A percentile compares a stretch with the other conserved stretches of the same genome.
Evolutionary conservation across 2,113 vertebrate species (phyloP).

Genomic region (Pelecanoides urinatrix): DNA sequence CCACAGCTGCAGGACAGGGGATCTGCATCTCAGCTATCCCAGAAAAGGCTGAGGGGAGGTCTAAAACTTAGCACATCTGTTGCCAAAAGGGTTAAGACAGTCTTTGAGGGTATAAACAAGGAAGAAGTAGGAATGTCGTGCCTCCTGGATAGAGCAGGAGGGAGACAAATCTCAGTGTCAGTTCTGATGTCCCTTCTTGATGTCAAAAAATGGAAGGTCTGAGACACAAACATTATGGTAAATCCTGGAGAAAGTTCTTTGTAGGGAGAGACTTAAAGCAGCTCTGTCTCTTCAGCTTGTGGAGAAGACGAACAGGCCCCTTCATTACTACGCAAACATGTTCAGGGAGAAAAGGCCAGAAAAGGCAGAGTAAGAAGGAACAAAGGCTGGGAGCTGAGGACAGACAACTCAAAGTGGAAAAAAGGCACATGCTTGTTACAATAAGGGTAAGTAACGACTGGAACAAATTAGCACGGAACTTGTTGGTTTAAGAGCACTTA

Average conservation of each 20-base stretch:
- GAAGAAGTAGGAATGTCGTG: neutral
- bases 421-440: neutral
- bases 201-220: neutral
- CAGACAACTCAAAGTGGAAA: neutral
- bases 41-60: neutral
- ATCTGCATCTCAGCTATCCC: neutral
- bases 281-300: neutral
- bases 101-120: neutral
- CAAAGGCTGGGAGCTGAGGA: neutral
- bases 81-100: neutral
- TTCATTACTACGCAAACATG: neutral
- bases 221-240: neutral
- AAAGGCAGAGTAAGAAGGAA: neutral
- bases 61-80: neutral
- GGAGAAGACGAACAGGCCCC: neutral
- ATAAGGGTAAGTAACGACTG: neutral
- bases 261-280: neutral
- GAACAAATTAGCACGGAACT: neutral
- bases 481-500: neutral
- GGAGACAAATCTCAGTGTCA: neutral
- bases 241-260: neutral
- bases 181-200: neutral
- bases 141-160: neutral
- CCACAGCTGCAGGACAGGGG: neutral
- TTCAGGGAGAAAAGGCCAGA: neutral